Evolutionary conservation across 2,888 invertebrate species (phyloP).

Genomic region (Lissocephala sabroskyi): DNA sequence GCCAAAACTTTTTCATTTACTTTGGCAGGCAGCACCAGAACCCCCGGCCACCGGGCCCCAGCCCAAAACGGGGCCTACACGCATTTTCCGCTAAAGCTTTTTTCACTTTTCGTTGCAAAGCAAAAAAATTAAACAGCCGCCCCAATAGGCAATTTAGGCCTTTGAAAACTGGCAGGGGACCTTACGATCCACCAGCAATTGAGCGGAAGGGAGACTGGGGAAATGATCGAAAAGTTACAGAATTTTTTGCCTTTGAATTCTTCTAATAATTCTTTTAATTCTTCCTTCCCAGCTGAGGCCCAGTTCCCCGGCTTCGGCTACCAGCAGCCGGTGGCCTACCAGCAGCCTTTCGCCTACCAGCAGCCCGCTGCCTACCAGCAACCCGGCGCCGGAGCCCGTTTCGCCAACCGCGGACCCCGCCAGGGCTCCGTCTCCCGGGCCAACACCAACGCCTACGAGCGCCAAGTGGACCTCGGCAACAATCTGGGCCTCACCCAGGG

Average conservation of each 20-base stretch:
- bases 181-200: too few species aligned
- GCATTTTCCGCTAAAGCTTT: background rate
- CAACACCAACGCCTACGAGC: slow-evolving; percentile 57
- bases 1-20: slow-evolving; percentile 31
- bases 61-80: too few species aligned
- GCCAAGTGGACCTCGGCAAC: slow-evolving; percentile 50
- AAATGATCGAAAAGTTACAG: too few species aligned
- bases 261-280: too few species aligned
- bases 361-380: slow-evolving; percentile 11
- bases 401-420: slow-evolving; percentile 13
- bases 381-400: background rate
- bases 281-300: slow-evolving; percentile 31
- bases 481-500: slow-evolving; percentile 48
- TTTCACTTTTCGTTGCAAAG: background rate
- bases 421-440: slow-evolving; percentile 59
- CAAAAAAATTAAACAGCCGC: too few species aligned
- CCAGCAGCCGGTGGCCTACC: too few species aligned
- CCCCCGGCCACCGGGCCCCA: background rate
- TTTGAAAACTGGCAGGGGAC: too few species aligned
- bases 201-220: too few species aligned
- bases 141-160: too few species aligned
- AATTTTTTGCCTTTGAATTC: too few species aligned
- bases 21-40: slow-evolving; percentile 7
- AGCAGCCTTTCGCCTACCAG: slow-evolving; percentile 4
- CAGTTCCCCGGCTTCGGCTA: slow-evolving; percentile 29